Conservation (phyloP, 1,140 invertebrate species). For the Mactra quadrangularis region DNA sequence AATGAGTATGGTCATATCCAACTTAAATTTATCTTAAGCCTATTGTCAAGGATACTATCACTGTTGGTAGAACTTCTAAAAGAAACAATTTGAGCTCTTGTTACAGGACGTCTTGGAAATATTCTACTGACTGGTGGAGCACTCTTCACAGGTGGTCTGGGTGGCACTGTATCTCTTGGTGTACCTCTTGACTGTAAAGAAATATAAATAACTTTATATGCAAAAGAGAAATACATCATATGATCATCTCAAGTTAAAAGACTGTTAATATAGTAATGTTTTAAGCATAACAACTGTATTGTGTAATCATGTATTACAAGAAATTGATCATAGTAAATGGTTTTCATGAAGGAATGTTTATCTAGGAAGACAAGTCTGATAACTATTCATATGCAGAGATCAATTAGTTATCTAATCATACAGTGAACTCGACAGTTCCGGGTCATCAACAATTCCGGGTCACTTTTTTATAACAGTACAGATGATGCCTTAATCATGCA, state of each 20-base stretch:
- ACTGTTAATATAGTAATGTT: neutral
- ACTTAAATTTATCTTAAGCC: too few species aligned
- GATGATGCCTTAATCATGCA: too few species aligned
- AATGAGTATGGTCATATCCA: too few species aligned
- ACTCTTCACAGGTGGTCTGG: slow-evolving; percentile 83
- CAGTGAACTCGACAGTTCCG: too few species aligned
- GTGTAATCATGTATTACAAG: neutral
- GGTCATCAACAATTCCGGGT: too few species aligned
- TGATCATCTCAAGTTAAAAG: neutral
- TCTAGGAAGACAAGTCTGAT: neutral
- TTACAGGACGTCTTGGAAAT: slow-evolving; percentile 72
- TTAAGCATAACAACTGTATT: neutral
- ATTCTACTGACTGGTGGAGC: slow-evolving; percentile 82
- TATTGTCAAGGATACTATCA: slow-evolving; percentile 81
- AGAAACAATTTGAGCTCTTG: slow-evolving; percentile 82
- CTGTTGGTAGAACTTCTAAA: slow-evolving; percentile 80
- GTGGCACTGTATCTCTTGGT: slow-evolving; percentile 80
- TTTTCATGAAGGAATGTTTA: neutral
- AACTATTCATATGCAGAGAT: too few species aligned
- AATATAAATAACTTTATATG: neutral
- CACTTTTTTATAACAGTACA: too few species aligned
- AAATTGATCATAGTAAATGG: neutral
- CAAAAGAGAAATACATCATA: neutral
- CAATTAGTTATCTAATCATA: too few species aligned
- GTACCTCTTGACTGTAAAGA: slow-evolving; percentile 75